Conservation (phyloP, 2,797 vertebrate species). For the Nyctibius grandis region DNA sequence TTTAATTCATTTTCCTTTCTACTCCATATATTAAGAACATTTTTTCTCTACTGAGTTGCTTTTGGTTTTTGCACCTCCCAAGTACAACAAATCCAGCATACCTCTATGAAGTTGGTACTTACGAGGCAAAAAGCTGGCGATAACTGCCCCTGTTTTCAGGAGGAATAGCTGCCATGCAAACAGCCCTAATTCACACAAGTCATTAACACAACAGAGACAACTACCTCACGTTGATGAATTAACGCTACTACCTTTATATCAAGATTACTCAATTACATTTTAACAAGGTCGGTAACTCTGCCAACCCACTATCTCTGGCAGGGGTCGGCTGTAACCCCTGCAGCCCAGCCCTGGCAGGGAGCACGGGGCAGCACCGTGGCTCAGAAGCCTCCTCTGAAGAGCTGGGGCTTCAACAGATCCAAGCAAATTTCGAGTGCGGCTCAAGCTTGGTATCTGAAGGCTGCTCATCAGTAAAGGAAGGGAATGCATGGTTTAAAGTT, state of each 20-base stretch:
- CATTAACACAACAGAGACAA: background rate
- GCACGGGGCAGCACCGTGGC: background rate
- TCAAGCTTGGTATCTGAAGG: background rate
- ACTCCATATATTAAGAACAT: background rate
- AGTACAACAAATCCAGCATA: background rate
- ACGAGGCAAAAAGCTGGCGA: background rate
- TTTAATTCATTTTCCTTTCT: background rate
- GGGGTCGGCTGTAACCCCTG: rapidly evolving
- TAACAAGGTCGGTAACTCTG: background rate
- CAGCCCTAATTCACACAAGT: background rate
- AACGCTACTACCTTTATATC: background rate
- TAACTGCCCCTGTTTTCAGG: background rate
- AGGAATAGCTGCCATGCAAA: background rate
- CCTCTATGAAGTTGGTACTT: background rate
- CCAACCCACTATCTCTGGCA: background rate
- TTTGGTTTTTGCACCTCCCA: background rate
- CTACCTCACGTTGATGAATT: background rate
- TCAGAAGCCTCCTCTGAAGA: background rate
- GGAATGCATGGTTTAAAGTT: background rate
- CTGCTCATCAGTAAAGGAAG: background rate
- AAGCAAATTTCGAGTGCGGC: background rate
- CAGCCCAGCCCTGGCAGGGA: background rate
- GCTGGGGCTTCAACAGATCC: background rate
- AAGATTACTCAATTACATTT: background rate
- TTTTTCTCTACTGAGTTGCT: background rate